Conservation (phyloP, 2,113 vertebrate species). For the Apodemus sylvaticus region DNA sequence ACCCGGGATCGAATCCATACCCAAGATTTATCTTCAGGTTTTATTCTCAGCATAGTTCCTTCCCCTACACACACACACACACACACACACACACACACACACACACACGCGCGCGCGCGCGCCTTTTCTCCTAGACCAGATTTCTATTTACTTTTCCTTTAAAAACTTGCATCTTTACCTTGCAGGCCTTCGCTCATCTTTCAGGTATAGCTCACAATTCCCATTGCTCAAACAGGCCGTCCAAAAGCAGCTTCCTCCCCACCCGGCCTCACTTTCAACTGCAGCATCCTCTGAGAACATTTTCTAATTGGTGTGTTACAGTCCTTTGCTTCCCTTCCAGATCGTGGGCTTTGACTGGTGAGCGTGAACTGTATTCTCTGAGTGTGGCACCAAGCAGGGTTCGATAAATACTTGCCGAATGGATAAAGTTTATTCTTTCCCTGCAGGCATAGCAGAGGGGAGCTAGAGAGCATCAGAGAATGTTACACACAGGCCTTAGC, state of each 20-base stretch:
- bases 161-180: not conserved
- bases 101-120: not conserved
- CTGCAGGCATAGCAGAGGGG: not conserved
- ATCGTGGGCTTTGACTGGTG: not conserved
- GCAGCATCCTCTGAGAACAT: not conserved
- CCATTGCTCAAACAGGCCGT: not conserved
- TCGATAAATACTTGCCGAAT: not conserved
- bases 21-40: not conserved
- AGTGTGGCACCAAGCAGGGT: not conserved
- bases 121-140: not conserved
- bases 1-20: conserved; percentile 17
- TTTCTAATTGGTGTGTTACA: not conserved
- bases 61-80: not conserved
- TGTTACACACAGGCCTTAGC: not conserved
- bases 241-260: not conserved
- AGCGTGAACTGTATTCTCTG: not conserved
- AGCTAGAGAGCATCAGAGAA: not conserved
- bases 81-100: not conserved
- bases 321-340: not conserved
- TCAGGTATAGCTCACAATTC: not conserved
- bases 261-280: not conserved
- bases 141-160: not conserved
- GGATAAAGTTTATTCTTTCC: not conserved
- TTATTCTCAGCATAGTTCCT: not conserved
- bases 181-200: not conserved